These are phyloP conservation scores for Spodoptera exigua DNA, from an alignment of 2,888 invertebrate genomes.

Conservation along the genomic window DNA sequence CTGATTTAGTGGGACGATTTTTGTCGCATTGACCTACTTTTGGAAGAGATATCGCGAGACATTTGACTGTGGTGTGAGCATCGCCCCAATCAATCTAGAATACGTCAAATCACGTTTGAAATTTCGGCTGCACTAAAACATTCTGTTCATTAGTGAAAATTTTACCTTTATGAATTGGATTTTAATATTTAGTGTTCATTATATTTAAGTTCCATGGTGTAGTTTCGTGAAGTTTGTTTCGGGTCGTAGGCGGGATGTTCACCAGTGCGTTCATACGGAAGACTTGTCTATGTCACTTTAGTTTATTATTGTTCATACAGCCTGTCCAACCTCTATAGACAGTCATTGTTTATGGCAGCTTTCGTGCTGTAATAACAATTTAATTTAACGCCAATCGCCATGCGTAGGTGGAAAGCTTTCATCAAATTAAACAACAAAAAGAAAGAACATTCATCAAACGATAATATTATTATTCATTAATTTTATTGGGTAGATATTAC, in stretches of 20 bases:
- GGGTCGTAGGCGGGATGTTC: conserved; percentile 65
- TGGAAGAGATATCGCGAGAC: conserved; percentile 48
- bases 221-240: conserved; percentile 53
- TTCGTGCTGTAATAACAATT: conserved; percentile 40
- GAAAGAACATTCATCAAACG: conserved; percentile 2
- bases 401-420: conserved; percentile 28
- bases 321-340: conserved; percentile 40
- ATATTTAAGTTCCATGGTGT: conserved; percentile 31
- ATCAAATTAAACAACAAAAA: conserved; percentile 16
- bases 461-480: too few relatives aligned
- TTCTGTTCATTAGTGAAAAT: conserved; percentile 21
- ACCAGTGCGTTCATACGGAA: conserved; percentile 68
- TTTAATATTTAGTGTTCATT: conserved; percentile 23
- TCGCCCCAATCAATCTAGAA: conserved; percentile 43
- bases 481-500: too few relatives aligned
- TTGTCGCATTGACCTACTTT: conserved; percentile 69
- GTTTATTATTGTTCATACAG: conserved; percentile 57
- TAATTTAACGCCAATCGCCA: conserved; percentile 5
- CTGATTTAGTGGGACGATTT: conserved; percentile 66
- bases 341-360: conserved; percentile 51
- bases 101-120: conserved; percentile 42
- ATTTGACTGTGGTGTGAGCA: conserved; percentile 37
- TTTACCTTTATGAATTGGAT: conserved; percentile 25
- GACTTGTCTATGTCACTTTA: conserved; percentile 63
- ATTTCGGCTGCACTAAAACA: conserved; percentile 26